Percentiles rank a stretch among this genome's conserved stretches.
Evolutionary conservation across 2,888 invertebrate genomes (phyloP).

Genomic region (Eupithecia subfuscata): DNA sequence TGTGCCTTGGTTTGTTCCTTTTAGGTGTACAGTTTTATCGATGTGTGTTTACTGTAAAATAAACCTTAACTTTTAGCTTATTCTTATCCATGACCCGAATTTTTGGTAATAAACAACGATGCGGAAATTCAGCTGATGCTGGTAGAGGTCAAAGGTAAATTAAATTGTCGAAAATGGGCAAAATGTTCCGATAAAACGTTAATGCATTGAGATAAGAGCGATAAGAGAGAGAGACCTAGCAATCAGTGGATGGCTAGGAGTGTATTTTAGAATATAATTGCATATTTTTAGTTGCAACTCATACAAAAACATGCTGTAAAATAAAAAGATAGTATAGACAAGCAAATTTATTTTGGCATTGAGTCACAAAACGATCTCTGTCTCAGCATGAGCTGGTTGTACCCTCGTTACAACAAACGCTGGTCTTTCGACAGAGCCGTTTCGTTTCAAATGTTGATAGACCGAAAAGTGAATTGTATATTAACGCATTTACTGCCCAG

Average conservation of each 20-base stretch:
- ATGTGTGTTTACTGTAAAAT: background rate
- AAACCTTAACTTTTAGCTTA: background rate
- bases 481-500: too few relatives aligned
- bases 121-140: background rate
- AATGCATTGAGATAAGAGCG: background rate
- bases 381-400: too few relatives aligned
- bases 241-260: background rate
- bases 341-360: too few relatives aligned
- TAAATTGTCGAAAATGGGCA: background rate
- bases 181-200: background rate
- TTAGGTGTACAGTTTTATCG: background rate
- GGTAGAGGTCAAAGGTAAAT: conserved; percentile 1
- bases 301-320: too few relatives aligned
- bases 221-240: background rate
- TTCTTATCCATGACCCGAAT: background rate
- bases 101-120: background rate
- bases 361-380: too few relatives aligned
- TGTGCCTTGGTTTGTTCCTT: background rate
- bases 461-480: background rate
- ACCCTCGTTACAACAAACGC: too few relatives aligned
- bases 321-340: too few relatives aligned
- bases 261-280: background rate
- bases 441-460: background rate
- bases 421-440: too few relatives aligned
- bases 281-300: too few relatives aligned